Conservation (phyloP, 2,797 vertebrate genomes). For the Peromyscus aztecus region DNA sequence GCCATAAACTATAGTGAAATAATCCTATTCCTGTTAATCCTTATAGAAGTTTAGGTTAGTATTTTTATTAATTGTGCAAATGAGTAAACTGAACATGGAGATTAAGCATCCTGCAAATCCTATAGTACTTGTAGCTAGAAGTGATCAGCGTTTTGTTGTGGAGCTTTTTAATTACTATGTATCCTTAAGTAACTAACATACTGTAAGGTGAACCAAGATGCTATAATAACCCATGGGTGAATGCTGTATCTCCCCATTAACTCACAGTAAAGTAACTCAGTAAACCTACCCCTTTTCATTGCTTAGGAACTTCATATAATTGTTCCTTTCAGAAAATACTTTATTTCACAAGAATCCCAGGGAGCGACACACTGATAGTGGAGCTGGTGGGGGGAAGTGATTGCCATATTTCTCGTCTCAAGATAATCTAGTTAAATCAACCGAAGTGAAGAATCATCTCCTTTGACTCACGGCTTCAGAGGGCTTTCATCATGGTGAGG, state of each 20-base stretch:
- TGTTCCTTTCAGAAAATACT: neutral
- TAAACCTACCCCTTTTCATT: constrained; percentile 25
- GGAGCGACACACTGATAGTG: neutral
- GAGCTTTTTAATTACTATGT: neutral
- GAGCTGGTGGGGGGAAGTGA: neutral
- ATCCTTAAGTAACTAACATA: neutral
- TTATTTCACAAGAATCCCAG: constrained; percentile 48
- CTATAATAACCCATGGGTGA: neutral
- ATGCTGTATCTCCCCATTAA: neutral
- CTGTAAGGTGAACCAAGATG: neutral
- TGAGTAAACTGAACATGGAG: neutral
- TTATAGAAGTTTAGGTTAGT: neutral
- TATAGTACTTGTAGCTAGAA: neutral
- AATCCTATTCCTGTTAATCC: constrained; percentile 15
- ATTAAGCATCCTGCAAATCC: neutral
- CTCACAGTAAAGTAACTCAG: neutral
- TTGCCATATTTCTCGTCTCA: neutral
- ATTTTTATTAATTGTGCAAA: constrained; percentile 36
- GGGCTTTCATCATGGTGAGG: neutral
- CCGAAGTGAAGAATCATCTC: neutral
- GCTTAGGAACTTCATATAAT: constrained; percentile 12
- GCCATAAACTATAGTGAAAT: neutral
- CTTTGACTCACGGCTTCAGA: neutral
- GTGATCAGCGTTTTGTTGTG: neutral
- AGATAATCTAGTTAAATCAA: neutral